Evolutionary conservation across 1,140 invertebrate genomes (phyloP), one percentile per base, ranked within the genome.

Genomic region (Ceratoteleas bidentatus): DNA sequence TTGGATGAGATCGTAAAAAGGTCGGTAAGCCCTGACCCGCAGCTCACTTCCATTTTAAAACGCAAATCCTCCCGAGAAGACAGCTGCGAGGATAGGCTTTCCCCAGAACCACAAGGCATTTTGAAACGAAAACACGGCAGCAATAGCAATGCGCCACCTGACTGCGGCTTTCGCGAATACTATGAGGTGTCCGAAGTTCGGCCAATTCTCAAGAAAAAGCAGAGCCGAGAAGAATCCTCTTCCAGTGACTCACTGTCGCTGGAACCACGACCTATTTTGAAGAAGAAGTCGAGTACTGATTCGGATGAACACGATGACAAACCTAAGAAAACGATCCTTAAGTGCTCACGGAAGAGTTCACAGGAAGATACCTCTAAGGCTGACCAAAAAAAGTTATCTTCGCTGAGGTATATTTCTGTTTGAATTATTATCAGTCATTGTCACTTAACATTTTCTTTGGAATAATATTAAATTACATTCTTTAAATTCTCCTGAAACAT

Each of bases 281-380:
- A 97, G 85, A 97, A 97, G 87, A 96, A 96, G 86, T 95, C 95
- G 0, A 96, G 94, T 56, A 94, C 94, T 0, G 96, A 97, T 81
- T 94, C 94, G 6, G 96, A 97, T 64, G 95, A 97, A 84, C 92
- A 94, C 70, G 95, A 95, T 24, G 94, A 95, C 34, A 93, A 92
- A 61, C 93, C 93, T 0, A 95, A 94, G 65, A 95, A 94, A 85
- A 96, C 96, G 10, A 97, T 97, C 70, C 89, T 97, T 0, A 97
- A 97, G 88, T 93, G 93, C 15, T 93, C 94, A 0, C 93, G 93
- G 81, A 95, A 94, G 77, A 92, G 93, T 64, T 94, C 94, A 4
- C 91, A 93, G 45, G 93, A 92, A 32, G 91, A 90, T 9, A 56
- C 38, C 0, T 76, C 60, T 0, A 84, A 80, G 16, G 8, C 57